These are phyloP conservation scores for Amblyopsis rosae DNA, from an alignment of 2,113 vertebrate genomes.

Conservation along the genomic window DNA sequence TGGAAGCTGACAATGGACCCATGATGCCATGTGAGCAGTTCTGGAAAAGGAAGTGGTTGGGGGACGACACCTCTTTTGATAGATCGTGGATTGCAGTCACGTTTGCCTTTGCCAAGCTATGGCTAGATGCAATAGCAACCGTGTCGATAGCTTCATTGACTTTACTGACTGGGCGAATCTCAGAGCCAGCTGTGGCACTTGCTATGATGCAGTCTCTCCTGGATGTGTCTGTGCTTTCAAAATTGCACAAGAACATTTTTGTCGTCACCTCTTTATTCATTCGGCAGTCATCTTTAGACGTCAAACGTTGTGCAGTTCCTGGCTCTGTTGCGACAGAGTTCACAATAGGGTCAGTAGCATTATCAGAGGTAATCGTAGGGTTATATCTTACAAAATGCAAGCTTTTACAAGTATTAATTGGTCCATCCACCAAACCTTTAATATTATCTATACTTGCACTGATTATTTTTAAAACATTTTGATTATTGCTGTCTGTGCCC, in stretches of 20 bases:
- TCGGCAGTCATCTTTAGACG: conserved; percentile 29
- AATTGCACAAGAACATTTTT: background rate
- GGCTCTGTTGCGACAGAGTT: conserved; percentile 59
- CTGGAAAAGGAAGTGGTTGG: conserved; percentile 53
- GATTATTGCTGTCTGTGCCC: conserved; percentile 5
- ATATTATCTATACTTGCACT: background rate
- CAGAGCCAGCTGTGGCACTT: background rate
- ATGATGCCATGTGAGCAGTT: conserved; percentile 57
- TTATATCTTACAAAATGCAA: conserved; percentile 1
- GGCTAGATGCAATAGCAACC: background rate
- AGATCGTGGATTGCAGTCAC: conserved; percentile 14
- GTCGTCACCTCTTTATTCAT: conserved; percentile 10
- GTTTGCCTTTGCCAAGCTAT: conserved; percentile 6
- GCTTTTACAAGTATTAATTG: background rate
- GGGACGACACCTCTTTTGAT: conserved; percentile 36
- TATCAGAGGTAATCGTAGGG: conserved; percentile 27
- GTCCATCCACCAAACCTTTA: conserved; percentile 12
- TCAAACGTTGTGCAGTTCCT: conserved; percentile 32
- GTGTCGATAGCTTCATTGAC: conserved; percentile 8
- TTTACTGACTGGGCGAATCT: background rate
- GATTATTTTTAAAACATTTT: background rate
- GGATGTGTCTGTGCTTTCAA: conserved; percentile 9
- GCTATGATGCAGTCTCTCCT: background rate
- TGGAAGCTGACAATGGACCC: conserved; percentile 75
- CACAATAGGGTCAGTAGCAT: conserved; percentile 23